Evolutionary conservation across 2,113 vertebrate genomes (phyloP), one percentile per base, ranked within the genome.

Genomic region (Carassius auratus): DNA sequence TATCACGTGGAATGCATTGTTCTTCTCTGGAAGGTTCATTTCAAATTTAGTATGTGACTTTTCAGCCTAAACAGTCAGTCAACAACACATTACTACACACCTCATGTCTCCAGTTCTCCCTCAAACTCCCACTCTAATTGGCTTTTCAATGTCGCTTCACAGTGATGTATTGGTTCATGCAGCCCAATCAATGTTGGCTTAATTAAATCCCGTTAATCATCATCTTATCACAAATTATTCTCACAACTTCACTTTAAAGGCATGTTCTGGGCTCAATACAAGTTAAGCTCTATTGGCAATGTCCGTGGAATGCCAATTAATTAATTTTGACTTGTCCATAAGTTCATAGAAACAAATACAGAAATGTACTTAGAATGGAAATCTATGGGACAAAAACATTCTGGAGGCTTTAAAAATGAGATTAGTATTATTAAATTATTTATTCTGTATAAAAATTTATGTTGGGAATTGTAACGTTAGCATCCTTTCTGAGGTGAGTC

Each of bases 151-250:
- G 36, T 61, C 21, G 8, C 55, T 23, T 42, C n/a, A 13, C 33
- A 61, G 23, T 61, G 33, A 79, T 42, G 57, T 23, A 79, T 79
- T 61, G 76, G 5, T 62, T 79, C 55, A 79, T 3, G 33, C 55
- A 14, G 21, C 38, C 55, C 33, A 79, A 79, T 79, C 76, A 61
- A 79, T 79, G 55, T 23, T 42, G 76, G 19, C 57, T 57, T 42
- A 79, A 79, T 42, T 62, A 79, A 62, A 79, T 62, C 21, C 33
- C 8, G 21, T 61, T 79, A 79, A 79, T 62, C 76, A 79, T 77
- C 30, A 21, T 59, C 19, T 19, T 73, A n/a, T 73, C 36, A 42
- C 69, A 73, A 45, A 36, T 38, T 71, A 73, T n/a, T 73, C 69
- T 73, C 36, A 42, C 9, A 73, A 42, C 69, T 45, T 45, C 36